Percentiles rank a stretch among this genome's conserved stretches.
phyloP scores from a whole-genome alignment of 1,140 invertebrate species.

The Maconellicoccus hirsutus region DNA sequence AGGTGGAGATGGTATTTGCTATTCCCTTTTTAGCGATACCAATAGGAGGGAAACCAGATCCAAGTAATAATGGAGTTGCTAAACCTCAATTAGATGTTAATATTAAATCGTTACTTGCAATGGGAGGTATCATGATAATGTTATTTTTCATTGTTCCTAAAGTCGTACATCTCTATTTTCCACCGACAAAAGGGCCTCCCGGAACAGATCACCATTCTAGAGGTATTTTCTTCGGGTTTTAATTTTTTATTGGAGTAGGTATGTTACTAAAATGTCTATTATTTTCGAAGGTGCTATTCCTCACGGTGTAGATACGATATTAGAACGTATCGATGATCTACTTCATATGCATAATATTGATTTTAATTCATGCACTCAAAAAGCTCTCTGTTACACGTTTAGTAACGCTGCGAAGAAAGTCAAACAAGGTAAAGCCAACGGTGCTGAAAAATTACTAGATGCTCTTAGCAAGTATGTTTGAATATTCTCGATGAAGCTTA shows the following conservation, averaged over 20 bases:
- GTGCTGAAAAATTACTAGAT: constrained; percentile 37
- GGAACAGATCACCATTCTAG: not conserved
- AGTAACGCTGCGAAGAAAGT: constrained; percentile 28
- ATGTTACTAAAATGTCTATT: not conserved
- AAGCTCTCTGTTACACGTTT: constrained; percentile 34
- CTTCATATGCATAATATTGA: not conserved
- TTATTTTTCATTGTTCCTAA: constrained; percentile 25
- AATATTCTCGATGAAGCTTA: not conserved
- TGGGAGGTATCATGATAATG: constrained; percentile 23
- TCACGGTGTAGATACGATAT: not conserved
- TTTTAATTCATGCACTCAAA: constrained; percentile 34
- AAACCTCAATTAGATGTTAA: constrained; percentile 22
- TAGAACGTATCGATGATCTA: not conserved
- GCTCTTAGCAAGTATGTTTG: constrained; percentile 34
- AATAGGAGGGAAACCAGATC: constrained; percentile 23
- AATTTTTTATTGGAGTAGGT: not conserved
- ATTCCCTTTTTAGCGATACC: constrained; percentile 27
- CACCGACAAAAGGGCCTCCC: not conserved
- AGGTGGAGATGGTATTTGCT: constrained; percentile 30
- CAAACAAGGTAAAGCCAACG: constrained; percentile 30
- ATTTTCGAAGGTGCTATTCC: not conserved
- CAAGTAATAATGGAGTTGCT: not conserved
- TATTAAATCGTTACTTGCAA: constrained; percentile 24
- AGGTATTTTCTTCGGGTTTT: not conserved
- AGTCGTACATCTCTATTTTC: constrained; percentile 23